Evolutionary conservation across 2,113 vertebrate species (phyloP).

Genomic region (Trematomus loennbergii): DNA sequence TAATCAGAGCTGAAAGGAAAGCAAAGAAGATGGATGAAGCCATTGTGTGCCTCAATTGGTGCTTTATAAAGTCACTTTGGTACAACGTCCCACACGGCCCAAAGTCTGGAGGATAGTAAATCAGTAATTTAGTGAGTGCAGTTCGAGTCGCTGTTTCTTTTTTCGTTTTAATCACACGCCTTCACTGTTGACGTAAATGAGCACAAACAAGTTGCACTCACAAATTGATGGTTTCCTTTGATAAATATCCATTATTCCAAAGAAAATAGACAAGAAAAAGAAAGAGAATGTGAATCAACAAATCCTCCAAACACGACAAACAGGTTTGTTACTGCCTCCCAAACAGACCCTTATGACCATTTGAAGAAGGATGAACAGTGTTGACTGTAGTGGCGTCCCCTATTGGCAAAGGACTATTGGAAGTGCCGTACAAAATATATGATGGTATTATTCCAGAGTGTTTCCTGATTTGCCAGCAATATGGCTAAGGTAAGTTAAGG

Average conservation of each 20-base stretch:
- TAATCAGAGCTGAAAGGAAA: slow-evolving; percentile 80
- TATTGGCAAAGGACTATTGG: not conserved
- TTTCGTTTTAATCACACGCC: slow-evolving; percentile 19
- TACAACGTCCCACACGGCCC: slow-evolving; percentile 14
- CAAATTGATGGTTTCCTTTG: slow-evolving; percentile 14
- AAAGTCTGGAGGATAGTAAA: slow-evolving; percentile 53
- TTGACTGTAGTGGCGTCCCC: not conserved
- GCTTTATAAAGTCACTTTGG: slow-evolving; percentile 63
- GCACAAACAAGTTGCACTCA: slow-evolving; percentile 30
- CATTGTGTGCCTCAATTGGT: slow-evolving; percentile 68
- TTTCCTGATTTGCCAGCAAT: not conserved
- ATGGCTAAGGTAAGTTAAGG: not conserved
- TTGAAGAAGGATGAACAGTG: not conserved
- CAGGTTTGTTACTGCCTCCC: not conserved
- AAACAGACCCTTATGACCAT: not conserved
- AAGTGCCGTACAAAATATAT: not conserved
- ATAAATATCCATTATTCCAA: slow-evolving; percentile 15
- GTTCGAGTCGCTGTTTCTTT: slow-evolving; percentile 16
- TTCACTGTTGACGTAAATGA: slow-evolving; percentile 32
- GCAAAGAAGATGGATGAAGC: slow-evolving; percentile 73
- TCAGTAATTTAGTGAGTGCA: slow-evolving; percentile 33
- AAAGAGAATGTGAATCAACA: slow-evolving; percentile 9
- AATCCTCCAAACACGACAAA: not conserved
- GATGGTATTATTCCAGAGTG: not conserved
- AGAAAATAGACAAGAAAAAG: slow-evolving; percentile 1